Conservation (phyloP, 1,140 invertebrate genomes). For the Pteromalus puparum region DNA sequence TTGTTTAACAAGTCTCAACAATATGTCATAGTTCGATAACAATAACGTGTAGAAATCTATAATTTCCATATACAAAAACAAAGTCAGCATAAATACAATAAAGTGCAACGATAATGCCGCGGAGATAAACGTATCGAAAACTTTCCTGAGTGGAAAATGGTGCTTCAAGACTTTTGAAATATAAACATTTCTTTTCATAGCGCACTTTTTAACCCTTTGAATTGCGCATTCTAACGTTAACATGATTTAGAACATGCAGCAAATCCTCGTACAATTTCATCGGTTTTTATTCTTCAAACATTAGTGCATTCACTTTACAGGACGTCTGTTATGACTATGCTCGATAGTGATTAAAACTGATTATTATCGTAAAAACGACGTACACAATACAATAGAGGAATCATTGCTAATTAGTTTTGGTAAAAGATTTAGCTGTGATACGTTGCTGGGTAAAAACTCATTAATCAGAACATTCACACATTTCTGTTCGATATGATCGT, state of each 20-base stretch:
- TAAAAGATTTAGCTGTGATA: neutral
- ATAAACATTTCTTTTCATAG: neutral
- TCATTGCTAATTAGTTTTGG: neutral
- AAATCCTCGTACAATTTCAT: neutral
- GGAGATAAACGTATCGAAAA: neutral
- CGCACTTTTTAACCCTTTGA: conserved; percentile 27
- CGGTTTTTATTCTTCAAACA: neutral
- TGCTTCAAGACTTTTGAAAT: neutral
- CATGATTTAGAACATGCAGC: neutral
- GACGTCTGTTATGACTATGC: neutral
- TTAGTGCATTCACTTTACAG: neutral
- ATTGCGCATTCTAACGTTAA: neutral
- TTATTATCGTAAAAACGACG: neutral
- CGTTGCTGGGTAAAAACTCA: neutral
- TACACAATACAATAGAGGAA: neutral
- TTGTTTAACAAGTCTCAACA: conserved; percentile 50
- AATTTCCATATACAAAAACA: conserved; percentile 47
- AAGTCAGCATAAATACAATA: conserved; percentile 37
- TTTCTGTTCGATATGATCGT: neutral
- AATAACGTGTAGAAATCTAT: conserved; percentile 45
- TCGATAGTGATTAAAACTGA: neutral
- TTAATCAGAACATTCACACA: too few species aligned
- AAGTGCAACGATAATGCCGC: neutral
- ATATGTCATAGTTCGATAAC: conserved; percentile 30
- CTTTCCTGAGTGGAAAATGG: neutral